phyloP scores from a whole-genome alignment of 2,888 invertebrate genomes.

The Sminthurides aquaticus region DNA sequence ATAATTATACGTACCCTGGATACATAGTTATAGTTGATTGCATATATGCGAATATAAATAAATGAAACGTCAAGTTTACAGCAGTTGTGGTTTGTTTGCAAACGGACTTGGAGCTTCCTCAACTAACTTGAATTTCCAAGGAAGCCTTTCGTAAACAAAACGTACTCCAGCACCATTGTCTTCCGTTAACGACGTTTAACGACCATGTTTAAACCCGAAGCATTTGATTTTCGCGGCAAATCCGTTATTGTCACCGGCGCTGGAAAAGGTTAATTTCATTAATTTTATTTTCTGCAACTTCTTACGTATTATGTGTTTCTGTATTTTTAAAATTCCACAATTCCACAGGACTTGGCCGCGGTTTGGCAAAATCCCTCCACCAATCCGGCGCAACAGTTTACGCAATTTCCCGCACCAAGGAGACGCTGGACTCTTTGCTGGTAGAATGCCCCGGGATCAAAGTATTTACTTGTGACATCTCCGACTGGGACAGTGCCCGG shows the following conservation, averaged over 20 bases:
- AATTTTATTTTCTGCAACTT: background rate
- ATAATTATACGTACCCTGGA: too few relatives aligned
- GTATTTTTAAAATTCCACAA: too few relatives aligned
- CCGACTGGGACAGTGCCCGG: conserved; percentile 67
- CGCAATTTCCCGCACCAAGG: conserved; percentile 63
- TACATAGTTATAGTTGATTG: too few relatives aligned
- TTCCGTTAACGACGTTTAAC: too few relatives aligned
- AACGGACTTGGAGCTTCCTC: too few relatives aligned
- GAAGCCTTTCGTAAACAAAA: too few relatives aligned
- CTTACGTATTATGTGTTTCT: too few relatives aligned
- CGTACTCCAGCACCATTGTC: too few relatives aligned
- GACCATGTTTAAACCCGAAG: background rate
- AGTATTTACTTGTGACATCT: conserved; percentile 62
- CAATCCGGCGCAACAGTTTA: conserved; percentile 59
- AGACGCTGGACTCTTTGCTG: conserved; percentile 59
- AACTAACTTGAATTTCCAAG: too few relatives aligned
- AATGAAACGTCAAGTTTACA: too few relatives aligned
- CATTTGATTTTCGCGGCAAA: background rate
- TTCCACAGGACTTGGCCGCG: conserved; percentile 58
- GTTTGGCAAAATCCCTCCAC: conserved; percentile 42
- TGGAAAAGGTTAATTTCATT: conserved; percentile 1
- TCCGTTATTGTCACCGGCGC: conserved; percentile 3
- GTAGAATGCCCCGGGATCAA: conserved; percentile 55
- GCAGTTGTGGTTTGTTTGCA: too few relatives aligned
- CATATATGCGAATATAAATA: too few relatives aligned